A percentile compares a stretch with the other conserved stretches of the same genome.
Evolutionary conservation across 2,797 vertebrate genomes (phyloP).

Genomic region (Brachyalestes nurse): DNA sequence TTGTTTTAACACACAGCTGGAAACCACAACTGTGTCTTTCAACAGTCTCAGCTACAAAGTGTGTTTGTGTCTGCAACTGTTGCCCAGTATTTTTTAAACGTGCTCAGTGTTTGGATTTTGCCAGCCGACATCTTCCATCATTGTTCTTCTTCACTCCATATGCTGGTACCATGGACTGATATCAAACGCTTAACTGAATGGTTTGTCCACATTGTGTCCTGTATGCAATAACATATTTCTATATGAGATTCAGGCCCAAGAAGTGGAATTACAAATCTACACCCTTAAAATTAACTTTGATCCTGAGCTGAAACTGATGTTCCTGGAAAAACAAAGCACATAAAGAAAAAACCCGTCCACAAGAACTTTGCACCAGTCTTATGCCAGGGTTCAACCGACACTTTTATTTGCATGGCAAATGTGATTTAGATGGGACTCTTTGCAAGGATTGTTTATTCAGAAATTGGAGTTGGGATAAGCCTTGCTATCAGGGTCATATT

Average conservation of each 20-base stretch:
- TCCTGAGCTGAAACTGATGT: not conserved
- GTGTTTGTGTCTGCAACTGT: conserved; percentile 40
- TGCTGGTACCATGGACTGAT: conserved; percentile 24
- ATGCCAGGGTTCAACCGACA: conserved; percentile 14
- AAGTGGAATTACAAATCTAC: not conserved
- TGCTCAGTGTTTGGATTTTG: not conserved
- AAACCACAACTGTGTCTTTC: conserved; percentile 47
- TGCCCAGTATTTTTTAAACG: conserved; percentile 30
- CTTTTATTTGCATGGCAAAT: conserved; percentile 17
- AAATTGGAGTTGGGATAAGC: conserved; percentile 65
- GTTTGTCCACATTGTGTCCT: conserved; percentile 22
- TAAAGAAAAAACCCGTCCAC: not conserved
- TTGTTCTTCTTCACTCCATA: conserved; percentile 33
- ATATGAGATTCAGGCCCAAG: not conserved
- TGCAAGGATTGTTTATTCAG: conserved; percentile 61
- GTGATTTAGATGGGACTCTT: conserved; percentile 34
- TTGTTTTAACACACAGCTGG: conserved; percentile 56
- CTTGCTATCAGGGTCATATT: conserved; percentile 50
- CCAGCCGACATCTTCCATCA: conserved; percentile 28
- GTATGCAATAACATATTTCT: not conserved
- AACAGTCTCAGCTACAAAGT: conserved; percentile 34
- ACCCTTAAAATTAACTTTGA: not conserved
- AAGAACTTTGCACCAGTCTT: not conserved
- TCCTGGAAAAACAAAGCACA: not conserved
- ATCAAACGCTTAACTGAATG: conserved; percentile 28